These are phyloP conservation scores for Encarsia formosa DNA, from an alignment of 2,888 invertebrate genomes.

Conservation along the genomic window DNA sequence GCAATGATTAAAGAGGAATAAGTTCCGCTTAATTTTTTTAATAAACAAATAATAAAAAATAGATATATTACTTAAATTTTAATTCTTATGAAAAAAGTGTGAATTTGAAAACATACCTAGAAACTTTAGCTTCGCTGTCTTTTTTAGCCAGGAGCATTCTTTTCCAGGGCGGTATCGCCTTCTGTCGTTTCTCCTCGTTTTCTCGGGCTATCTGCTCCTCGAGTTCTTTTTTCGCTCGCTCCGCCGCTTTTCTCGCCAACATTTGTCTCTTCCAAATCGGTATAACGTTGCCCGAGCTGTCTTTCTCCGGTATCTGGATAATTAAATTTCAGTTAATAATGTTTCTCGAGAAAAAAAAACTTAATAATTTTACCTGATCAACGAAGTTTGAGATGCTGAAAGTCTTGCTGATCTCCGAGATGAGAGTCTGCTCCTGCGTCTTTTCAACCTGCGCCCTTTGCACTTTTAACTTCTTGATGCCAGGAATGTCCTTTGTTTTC, in stretches of 20 bases:
- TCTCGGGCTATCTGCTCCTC: conserved; percentile 81
- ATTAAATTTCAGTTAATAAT: background rate
- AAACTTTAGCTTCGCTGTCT: conserved; percentile 54
- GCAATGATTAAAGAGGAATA: too few species aligned
- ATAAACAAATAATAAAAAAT: too few species aligned
- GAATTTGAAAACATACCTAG: too few species aligned
- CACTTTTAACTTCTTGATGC: conserved; percentile 90
- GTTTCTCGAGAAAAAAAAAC: background rate
- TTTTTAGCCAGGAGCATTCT: conserved; percentile 79
- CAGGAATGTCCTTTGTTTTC: conserved; percentile 86
- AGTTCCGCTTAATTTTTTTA: too few species aligned
- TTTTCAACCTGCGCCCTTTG: conserved; percentile 83
- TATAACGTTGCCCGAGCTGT: conserved; percentile 81
- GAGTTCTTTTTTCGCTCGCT: conserved; percentile 84
- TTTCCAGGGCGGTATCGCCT: conserved; percentile 92
- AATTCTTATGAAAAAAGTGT: too few species aligned
- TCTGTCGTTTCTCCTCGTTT: conserved; percentile 78
- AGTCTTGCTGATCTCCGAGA: conserved; percentile 78
- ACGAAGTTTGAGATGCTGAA: conserved; percentile 84
- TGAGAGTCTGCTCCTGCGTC: conserved; percentile 76
- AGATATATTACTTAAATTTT: too few species aligned
- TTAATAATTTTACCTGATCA: conserved; percentile 59
- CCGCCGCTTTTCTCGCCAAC: conserved; percentile 90
- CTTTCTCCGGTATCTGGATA: conserved; percentile 81
- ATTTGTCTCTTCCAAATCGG: conserved; percentile 95